Conservation (phyloP, 1,140 invertebrate genomes). For the Drosophila nebulosa region DNA sequence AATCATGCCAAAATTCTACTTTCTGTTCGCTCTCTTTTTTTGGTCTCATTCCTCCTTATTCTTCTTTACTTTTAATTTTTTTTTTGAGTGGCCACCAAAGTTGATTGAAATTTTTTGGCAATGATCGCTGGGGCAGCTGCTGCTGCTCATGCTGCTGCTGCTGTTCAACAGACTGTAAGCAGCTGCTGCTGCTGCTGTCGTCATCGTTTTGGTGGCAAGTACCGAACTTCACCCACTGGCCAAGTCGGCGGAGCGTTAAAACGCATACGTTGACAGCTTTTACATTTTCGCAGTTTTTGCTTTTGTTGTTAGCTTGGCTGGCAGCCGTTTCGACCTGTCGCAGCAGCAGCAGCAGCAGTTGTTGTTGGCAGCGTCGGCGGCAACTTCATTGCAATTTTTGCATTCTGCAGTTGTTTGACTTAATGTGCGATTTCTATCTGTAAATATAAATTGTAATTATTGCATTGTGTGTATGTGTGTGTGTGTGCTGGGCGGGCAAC, state of each 20-base stretch:
- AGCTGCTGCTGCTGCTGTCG: slow-evolving; percentile 57
- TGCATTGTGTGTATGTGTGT: slow-evolving; percentile 73
- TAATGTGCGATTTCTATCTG: slow-evolving; percentile 74
- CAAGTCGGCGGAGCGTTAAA: slow-evolving; percentile 65
- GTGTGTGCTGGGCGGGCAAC: slow-evolving; percentile 31
- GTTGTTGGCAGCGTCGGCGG: not conserved
- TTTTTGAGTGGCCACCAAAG: slow-evolving; percentile 54
- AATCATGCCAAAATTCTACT: not conserved
- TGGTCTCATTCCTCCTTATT: not conserved
- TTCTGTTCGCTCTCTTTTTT: not conserved
- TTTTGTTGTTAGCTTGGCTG: too few species aligned
- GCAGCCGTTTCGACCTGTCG: not conserved
- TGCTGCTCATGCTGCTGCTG: slow-evolving; percentile 9
- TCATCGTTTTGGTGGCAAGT: slow-evolving; percentile 12
- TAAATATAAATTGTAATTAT: slow-evolving; percentile 78
- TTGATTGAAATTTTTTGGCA: slow-evolving; percentile 58
- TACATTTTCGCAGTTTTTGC: slow-evolving; percentile 8
- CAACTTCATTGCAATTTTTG: slow-evolving; percentile 1
- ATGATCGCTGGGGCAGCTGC: slow-evolving; percentile 47
- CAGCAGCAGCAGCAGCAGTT: slow-evolving; percentile 25
- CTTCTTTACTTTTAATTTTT: not conserved
- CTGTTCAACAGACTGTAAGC: slow-evolving; percentile 27
- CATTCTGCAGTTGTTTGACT: slow-evolving; percentile 44
- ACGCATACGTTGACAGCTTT: slow-evolving; percentile 74
- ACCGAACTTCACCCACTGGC: slow-evolving; percentile 13